Conservation (phyloP, 2,797 vertebrate genomes). For the Sus cebifrons region DNA sequence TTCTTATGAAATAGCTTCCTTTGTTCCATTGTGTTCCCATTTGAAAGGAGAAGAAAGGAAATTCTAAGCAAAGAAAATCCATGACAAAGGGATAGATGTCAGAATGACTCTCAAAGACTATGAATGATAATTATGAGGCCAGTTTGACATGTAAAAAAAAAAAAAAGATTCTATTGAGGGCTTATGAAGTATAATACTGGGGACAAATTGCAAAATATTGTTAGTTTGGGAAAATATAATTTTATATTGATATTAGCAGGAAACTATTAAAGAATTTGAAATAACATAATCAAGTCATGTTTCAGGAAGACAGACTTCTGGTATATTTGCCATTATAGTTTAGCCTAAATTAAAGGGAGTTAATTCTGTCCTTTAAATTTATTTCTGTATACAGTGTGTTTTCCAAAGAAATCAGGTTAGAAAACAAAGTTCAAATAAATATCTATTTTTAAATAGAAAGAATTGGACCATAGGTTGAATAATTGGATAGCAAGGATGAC, state of each 20-base stretch:
- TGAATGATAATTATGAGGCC: background rate
- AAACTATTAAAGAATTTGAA: constrained; percentile 54
- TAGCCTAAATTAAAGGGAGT: constrained; percentile 26
- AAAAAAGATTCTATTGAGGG: background rate
- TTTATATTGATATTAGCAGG: constrained; percentile 1
- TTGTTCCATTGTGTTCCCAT: accelerated
- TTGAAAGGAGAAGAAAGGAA: background rate
- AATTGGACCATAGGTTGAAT: background rate
- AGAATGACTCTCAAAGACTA: background rate
- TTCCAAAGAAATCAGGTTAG: background rate
- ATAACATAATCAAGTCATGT: background rate
- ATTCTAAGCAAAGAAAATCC: background rate
- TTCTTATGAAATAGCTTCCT: background rate
- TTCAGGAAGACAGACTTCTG: constrained; percentile 17
- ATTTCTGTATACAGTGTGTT: background rate
- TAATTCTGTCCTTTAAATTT: constrained; percentile 43
- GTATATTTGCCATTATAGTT: background rate
- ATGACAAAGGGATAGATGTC: background rate
- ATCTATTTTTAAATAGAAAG: constrained; percentile 12
- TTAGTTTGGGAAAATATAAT: background rate
- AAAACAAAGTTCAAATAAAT: constrained; percentile 32
- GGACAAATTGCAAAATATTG: background rate
- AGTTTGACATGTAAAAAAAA: background rate
- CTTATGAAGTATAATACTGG: background rate
- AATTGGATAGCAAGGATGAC: constrained; percentile 18